Conservation (phyloP, 2,113 vertebrate species). For the Ciconia maguari region DNA sequence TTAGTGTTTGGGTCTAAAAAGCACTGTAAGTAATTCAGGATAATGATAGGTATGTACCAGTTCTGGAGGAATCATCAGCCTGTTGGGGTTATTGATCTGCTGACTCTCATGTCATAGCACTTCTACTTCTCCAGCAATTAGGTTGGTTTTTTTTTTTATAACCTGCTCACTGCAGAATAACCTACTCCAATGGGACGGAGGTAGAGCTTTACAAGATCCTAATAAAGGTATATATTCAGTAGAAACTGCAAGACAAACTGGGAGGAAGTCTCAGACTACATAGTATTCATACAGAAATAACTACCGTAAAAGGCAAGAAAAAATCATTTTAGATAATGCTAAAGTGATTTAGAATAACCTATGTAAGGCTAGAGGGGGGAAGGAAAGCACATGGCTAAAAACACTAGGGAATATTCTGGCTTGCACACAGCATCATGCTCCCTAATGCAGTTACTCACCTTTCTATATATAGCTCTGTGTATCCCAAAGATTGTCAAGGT, state of each 20-base stretch:
- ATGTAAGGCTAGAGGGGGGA: not conserved
- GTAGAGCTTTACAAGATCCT: not conserved
- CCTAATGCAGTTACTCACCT: not conserved
- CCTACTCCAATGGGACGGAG: not conserved
- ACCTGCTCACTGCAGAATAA: not conserved
- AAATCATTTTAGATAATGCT: not conserved
- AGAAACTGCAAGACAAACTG: not conserved
- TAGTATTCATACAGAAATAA: not conserved
- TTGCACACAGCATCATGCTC: not conserved
- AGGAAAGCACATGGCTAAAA: constrained; percentile 15
- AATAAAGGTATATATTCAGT: not conserved
- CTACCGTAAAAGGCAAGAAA: constrained; percentile 6
- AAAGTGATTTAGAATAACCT: not conserved
- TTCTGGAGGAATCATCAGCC: not conserved
- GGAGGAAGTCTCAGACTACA: not conserved
- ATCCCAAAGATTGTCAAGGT: not conserved
- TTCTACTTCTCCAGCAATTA: not conserved
- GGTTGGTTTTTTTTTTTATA: not conserved
- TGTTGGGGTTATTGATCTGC: not conserved
- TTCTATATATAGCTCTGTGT: constrained; percentile 37
- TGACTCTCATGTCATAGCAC: not conserved
- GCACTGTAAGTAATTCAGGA: not conserved
- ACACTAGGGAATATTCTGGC: not conserved
- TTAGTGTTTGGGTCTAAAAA: not conserved
- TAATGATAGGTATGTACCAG: not conserved